Conservation (phyloP, 2,888 invertebrate genomes). For the Athripsodes cinereus region DNA sequence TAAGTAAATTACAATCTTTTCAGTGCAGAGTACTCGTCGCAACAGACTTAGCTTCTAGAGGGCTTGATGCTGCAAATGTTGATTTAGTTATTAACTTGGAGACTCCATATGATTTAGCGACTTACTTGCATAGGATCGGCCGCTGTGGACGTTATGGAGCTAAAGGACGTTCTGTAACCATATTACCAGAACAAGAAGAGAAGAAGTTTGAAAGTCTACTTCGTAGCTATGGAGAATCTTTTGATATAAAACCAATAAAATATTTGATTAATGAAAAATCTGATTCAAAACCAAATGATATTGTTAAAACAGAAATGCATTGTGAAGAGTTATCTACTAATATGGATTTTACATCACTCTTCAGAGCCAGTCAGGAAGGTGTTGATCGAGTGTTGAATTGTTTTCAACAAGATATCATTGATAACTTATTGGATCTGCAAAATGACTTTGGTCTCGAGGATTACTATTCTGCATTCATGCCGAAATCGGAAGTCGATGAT, state of each 20-base stretch:
- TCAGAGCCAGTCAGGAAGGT: neutral
- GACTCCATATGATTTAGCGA: constrained; percentile 69
- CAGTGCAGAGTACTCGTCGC: constrained; percentile 81
- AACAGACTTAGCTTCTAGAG: constrained; percentile 87
- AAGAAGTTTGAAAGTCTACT: constrained; percentile 52
- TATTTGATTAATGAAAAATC: too few species aligned
- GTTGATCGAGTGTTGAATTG: neutral
- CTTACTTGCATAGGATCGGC: constrained; percentile 92
- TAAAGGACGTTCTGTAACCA: constrained; percentile 71
- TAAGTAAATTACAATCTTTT: constrained; percentile 72
- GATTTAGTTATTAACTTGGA: constrained; percentile 93
- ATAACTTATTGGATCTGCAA: neutral
- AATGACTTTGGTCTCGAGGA: neutral
- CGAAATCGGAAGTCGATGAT: neutral
- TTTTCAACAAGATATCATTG: neutral
- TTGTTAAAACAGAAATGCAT: too few species aligned
- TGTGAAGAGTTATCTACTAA: too few species aligned
- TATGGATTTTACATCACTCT: neutral
- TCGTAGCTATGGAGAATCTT: constrained; percentile 44
- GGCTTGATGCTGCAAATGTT: constrained; percentile 90
- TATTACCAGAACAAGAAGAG: constrained; percentile 64
- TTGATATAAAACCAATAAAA: constrained; percentile 9
- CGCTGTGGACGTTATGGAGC: constrained; percentile 92
- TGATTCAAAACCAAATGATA: too few species aligned
- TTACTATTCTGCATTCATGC: neutral